These are phyloP conservation scores for Frieseomelitta varia DNA, from an alignment of 1,140 invertebrate genomes.

Conservation along the genomic window DNA sequence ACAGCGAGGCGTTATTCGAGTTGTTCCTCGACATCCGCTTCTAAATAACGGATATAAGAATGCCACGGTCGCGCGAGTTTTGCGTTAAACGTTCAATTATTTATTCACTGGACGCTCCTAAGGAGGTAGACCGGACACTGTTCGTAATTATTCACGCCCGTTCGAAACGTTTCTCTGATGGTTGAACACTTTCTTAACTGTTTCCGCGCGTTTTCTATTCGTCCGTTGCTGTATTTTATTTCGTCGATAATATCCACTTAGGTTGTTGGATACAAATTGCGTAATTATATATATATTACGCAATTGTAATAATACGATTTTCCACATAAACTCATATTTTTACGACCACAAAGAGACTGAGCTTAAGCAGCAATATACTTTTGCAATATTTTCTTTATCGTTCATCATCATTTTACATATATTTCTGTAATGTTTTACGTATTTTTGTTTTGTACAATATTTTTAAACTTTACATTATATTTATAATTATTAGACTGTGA, in stretches of 20 bases:
- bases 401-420: too few relatives aligned
- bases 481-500: too few relatives aligned
- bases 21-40: slow-evolving; percentile 30
- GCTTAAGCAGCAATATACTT: too few relatives aligned
- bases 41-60: slow-evolving; percentile 53
- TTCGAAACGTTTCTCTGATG: slow-evolving; percentile 33
- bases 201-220: not conserved
- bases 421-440: too few relatives aligned
- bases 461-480: too few relatives aligned
- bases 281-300: too few relatives aligned
- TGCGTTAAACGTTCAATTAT: slow-evolving; percentile 52
- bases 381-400: too few relatives aligned
- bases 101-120: slow-evolving; percentile 45
- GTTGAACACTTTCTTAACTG: slow-evolving; percentile 32
- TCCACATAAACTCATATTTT: too few relatives aligned
- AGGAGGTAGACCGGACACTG: slow-evolving; percentile 49
- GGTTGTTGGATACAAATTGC: too few relatives aligned
- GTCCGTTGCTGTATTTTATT: not conserved
- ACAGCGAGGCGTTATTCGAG: not conserved
- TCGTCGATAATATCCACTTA: not conserved
- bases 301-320: too few relatives aligned
- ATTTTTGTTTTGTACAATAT: too few relatives aligned
- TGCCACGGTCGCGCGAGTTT: slow-evolving; percentile 43
- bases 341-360: too few relatives aligned
- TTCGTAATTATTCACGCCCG: slow-evolving; percentile 46